Evolutionary conservation across 92 coral and sea anemone genomes (phyloP).

Genomic region (Muricea muricata): DNA sequence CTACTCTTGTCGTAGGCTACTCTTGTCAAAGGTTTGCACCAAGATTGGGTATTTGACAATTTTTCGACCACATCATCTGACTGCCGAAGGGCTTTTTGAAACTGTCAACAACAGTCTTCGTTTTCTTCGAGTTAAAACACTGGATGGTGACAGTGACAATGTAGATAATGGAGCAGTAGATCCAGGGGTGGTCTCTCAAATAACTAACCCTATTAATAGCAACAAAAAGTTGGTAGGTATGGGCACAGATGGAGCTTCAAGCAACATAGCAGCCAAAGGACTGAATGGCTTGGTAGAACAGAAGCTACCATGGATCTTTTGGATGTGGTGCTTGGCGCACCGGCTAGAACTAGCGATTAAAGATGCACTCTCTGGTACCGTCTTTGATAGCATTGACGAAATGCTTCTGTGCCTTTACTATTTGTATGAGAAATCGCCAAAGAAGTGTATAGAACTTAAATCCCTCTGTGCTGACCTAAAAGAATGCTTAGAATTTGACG

Average conservation of each 20-base stretch:
- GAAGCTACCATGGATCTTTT: slow-evolving; percentile 33
- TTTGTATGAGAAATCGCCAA: slow-evolving; percentile 33
- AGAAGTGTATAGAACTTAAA: slow-evolving; percentile 32
- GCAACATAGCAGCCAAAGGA: slow-evolving; percentile 27
- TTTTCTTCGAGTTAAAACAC: slow-evolving; percentile 34
- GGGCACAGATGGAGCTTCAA: slow-evolving; percentile 28
- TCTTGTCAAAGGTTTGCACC: slow-evolving; percentile 19
- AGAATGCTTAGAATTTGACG: slow-evolving; percentile 33
- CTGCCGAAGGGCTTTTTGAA: slow-evolving; percentile 36
- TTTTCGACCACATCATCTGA: slow-evolving; percentile 27
- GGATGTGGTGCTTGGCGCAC: slow-evolving; percentile 36
- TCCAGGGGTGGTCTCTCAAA: slow-evolving; percentile 7
- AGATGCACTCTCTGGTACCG: slow-evolving; percentile 17
- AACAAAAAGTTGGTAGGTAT: slow-evolving; percentile 21
- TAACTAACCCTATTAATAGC: slow-evolving; percentile 11
- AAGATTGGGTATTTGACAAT: slow-evolving; percentile 26
- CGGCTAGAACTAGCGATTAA: slow-evolving; percentile 28
- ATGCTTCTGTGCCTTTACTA: slow-evolving; percentile 30
- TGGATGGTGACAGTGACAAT: slow-evolving; percentile 32
- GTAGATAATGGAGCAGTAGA: slow-evolving; percentile 25
- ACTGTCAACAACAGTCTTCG: slow-evolving; percentile 36
- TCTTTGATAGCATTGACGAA: slow-evolving; percentile 34
- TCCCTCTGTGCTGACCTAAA: slow-evolving; percentile 41
- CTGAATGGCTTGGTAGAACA: slow-evolving; percentile 24
- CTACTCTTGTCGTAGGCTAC: slow-evolving; percentile 26